Base-by-base conservation (phyloP, 2,113 vertebrate species). In the Engystomops pustulosus region DNA sequence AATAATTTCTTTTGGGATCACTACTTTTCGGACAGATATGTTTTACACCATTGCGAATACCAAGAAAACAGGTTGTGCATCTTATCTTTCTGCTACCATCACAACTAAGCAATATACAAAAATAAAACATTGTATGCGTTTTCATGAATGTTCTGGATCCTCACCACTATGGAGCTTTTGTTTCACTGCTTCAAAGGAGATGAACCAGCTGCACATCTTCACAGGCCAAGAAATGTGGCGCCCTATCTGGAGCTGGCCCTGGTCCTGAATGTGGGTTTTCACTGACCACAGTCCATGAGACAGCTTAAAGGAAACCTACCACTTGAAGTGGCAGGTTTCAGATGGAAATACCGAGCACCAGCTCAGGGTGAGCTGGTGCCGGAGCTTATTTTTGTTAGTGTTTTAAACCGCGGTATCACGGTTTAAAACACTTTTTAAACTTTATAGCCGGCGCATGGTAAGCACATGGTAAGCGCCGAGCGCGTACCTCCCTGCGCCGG, bases 161-260 rank as follows among this genome's bases (percentile, higher is more conserved):
- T 11, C 3, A 7, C 2, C 12, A 27, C 51, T 41, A n/a, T 55
- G 74, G 49, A 36, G 32, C 49, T 38, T 55, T 75, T 55, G 51
- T 77, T 23, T 55, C 51, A 25, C 10, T 5, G 11, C 51, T 78
- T 60, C 34, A 78, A 41, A 17, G 36, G 12, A 27, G 20, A 58
- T 25, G n/a, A 78, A 58, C 34, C 75, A 78, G 75, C 49, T 78
- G 75, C 51, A 25, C 32, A 60, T 78, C 34, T 23, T 41, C 75
- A 78, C 32, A 78, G 30, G 53, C 32, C n/a, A 60, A 25, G 20
- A 12, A 78, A 25, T 23, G 11, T 25, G n/a, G 55, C 6, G 70
- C 30, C 62, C 55, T 79, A 58, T 47, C 15, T 44, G 58, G 58
- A 65, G 77, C 77, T 79, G 77, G 77, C 77, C 77, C 14, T 45